A percentile compares a stretch with the other conserved stretches of the same genome.
Evolutionary conservation across 1,140 invertebrate genomes (phyloP).

Genomic region (Harpegnathos saltator): DNA sequence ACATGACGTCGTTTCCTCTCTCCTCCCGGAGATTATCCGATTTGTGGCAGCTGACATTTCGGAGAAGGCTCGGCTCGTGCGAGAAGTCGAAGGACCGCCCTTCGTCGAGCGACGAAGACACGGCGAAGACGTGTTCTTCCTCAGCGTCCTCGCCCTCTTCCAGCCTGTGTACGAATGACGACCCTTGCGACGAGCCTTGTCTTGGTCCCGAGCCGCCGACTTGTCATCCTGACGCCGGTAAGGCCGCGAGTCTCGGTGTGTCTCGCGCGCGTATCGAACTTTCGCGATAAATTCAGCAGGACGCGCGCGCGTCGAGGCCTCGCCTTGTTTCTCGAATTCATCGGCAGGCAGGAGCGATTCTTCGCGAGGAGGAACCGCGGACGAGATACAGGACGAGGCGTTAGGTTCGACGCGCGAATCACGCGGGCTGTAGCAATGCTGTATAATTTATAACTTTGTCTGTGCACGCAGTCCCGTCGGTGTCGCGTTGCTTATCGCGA

Average conservation of each 20-base stretch:
- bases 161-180: not conserved
- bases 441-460: constrained; percentile 17
- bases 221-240: not conserved
- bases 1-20: not conserved
- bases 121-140: not conserved
- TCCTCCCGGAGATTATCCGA: not conserved
- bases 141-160: too few relatives aligned
- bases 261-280: constrained; percentile 8
- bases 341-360: too few relatives aligned
- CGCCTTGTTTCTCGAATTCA: too few relatives aligned
- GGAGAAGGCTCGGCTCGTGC: not conserved
- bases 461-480: not conserved
- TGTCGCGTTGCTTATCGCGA: not conserved
- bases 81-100: not conserved
- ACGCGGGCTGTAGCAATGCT: not conserved
- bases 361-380: too few relatives aligned
- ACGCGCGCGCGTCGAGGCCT: too few relatives aligned
- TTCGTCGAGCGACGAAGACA: not conserved
- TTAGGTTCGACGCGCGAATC: too few relatives aligned
- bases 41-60: constrained; percentile 8
- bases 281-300: constrained; percentile 36
- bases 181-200: not conserved
- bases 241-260: not conserved
- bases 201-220: not conserved
- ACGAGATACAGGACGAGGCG: too few relatives aligned